Conservation (phyloP, 2,797 vertebrate species). For the Morelia viridis region DNA sequence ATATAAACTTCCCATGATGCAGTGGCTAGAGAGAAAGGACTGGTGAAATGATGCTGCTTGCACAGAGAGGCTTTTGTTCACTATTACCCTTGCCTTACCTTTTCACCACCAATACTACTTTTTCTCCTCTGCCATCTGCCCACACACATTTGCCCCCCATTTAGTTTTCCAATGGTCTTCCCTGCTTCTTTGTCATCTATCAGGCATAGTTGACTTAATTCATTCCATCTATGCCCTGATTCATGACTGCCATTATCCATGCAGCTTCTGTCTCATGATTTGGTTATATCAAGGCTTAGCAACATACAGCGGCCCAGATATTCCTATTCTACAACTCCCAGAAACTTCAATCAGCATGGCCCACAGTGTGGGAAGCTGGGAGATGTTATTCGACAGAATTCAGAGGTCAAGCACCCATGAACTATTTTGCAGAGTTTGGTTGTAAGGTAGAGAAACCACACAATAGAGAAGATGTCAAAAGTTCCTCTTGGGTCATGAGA, state of each 20-base stretch:
- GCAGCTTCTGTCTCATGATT: not conserved
- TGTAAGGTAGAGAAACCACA: not conserved
- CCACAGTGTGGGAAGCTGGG: not conserved
- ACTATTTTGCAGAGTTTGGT: not conserved
- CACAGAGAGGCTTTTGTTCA: conserved; percentile 17
- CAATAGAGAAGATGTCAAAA: not conserved
- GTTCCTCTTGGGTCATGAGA: not conserved
- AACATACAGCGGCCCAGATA: not conserved
- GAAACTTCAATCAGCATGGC: not conserved
- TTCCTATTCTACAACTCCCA: not conserved
- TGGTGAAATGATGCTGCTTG: conserved; percentile 50
- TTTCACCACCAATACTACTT: conserved; percentile 51
- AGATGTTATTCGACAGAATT: not conserved
- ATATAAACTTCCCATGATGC: conserved; percentile 37
- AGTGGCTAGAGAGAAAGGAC: conserved; percentile 49
- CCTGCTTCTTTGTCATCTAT: not conserved
- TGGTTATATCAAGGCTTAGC: not conserved
- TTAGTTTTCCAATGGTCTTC: not conserved
- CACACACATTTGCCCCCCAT: not conserved
- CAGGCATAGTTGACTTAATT: not conserved
- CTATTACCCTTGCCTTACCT: conserved; percentile 31
- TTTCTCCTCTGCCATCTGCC: not conserved
- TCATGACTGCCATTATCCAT: not conserved
- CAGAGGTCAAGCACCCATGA: not conserved
- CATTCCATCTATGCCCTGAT: not conserved